A percentile compares a stretch with the other conserved stretches of the same genome.
Evolutionary conservation across 2,797 vertebrate genomes (phyloP).

Genomic region (Microctenopoma stevenorrisi): DNA sequence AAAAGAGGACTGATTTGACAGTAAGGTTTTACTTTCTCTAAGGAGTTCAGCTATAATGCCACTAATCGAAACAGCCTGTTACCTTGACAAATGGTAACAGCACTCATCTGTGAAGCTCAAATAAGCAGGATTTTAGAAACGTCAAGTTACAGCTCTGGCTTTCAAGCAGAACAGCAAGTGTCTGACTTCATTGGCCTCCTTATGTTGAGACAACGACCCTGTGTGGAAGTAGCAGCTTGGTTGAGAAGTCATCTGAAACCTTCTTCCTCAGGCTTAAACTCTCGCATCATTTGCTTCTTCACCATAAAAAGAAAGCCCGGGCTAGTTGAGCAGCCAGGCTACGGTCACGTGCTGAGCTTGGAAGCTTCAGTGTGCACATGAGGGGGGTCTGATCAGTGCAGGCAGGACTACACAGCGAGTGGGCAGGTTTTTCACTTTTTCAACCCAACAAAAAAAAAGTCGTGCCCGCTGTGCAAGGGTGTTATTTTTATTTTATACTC

Average conservation of each 20-base stretch:
- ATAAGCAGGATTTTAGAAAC: constrained; percentile 41
- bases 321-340: constrained; percentile 52
- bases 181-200: constrained; percentile 63
- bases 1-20: constrained; percentile 6
- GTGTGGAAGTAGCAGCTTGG: constrained; percentile 49
- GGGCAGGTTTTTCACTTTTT: constrained; percentile 35
- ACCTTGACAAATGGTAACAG: constrained; percentile 17
- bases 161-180: constrained; percentile 57
- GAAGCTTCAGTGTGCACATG: constrained; percentile 50
- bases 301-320: constrained; percentile 64
- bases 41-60: constrained; percentile 22
- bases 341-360: constrained; percentile 64
- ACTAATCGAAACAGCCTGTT: constrained; percentile 36
- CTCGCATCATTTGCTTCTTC: constrained; percentile 62
- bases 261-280: constrained; percentile 47
- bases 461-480: constrained; percentile 31
- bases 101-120: constrained; percentile 52
- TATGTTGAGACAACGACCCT: constrained; percentile 46
- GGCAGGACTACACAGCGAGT: constrained; percentile 63
- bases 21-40: background rate
- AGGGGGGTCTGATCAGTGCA: constrained; percentile 73
- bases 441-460: constrained; percentile 38
- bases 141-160: constrained; percentile 34
- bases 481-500: constrained; percentile 18
- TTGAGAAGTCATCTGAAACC: constrained; percentile 71